phyloP scores from a whole-genome alignment of 2,113 vertebrate species.

The Eulemur rufifrons region DNA sequence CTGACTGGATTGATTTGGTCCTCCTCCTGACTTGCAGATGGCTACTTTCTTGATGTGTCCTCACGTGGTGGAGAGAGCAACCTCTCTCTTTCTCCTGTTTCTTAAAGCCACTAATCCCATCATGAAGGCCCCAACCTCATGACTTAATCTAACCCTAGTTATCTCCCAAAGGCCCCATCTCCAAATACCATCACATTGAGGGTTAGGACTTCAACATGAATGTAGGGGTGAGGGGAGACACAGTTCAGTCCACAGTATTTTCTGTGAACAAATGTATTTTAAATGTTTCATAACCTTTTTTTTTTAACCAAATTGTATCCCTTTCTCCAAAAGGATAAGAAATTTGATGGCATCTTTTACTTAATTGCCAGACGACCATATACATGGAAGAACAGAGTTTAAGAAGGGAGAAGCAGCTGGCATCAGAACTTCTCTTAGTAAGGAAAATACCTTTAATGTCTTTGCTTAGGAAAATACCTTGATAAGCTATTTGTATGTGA shows the following conservation, averaged over 20 bases:
- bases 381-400: neutral
- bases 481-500: neutral
- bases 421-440: neutral
- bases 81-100: neutral
- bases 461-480: neutral
- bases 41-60: neutral
- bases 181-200: neutral
- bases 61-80: neutral
- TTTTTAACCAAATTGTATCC: neutral
- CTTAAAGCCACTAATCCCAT: neutral
- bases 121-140: too few relatives aligned
- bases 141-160: neutral
- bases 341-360: neutral
- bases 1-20: neutral
- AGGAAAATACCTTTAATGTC: neutral
- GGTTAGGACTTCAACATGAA: neutral
- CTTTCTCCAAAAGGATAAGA: neutral
- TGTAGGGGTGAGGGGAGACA: neutral
- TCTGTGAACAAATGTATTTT: neutral
- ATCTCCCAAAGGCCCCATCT: neutral
- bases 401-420: neutral
- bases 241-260: neutral
- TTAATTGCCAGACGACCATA: neutral
- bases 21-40: neutral
- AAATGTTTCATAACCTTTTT: neutral